Percentiles rank a stretch among this genome's conserved stretches.
Evolutionary conservation across 1,140 invertebrate species (phyloP).

Genomic region (Orchesella cincta): DNA sequence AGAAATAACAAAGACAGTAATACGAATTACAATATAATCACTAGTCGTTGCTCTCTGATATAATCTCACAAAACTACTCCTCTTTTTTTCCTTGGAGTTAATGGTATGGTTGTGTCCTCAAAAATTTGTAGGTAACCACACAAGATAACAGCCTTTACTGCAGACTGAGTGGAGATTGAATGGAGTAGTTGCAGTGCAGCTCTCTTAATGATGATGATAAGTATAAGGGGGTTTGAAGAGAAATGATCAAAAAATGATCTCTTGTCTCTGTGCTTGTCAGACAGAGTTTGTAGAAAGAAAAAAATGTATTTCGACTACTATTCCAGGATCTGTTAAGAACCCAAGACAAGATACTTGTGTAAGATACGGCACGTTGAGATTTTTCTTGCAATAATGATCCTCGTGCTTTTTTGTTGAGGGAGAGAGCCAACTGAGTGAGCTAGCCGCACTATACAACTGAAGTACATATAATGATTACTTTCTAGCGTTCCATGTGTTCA

Average conservation of each 20-base stretch:
- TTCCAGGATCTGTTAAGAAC: constrained; percentile 9
- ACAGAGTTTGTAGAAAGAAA: neutral
- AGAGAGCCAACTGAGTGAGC: constrained; percentile 18
- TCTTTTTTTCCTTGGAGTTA: constrained; percentile 3
- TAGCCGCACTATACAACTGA: constrained; percentile 5
- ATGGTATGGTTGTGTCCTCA: constrained; percentile 25
- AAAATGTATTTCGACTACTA: neutral
- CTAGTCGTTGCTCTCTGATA: constrained; percentile 9
- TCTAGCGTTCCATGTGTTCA: constrained; percentile 24
- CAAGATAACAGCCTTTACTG: constrained; percentile 18
- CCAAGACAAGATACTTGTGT: neutral
- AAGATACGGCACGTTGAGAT: constrained; percentile 15
- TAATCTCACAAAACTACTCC: constrained; percentile 11
- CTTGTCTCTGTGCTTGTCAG: constrained; percentile 25
- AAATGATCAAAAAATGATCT: constrained; percentile 29
- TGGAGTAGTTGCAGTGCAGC: neutral
- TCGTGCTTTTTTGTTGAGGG: constrained; percentile 22
- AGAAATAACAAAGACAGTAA: neutral
- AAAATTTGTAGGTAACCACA: constrained; percentile 28
- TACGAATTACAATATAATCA: constrained; percentile 27
- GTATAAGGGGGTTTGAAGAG: constrained; percentile 9
- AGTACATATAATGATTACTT: constrained; percentile 21
- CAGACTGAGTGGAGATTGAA: too few relatives aligned
- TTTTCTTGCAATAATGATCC: neutral
- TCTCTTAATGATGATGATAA: constrained; percentile 26